Base-by-base conservation (phyloP, 2,888 invertebrate genomes). In the Ochropleura leucogaster region DNA sequence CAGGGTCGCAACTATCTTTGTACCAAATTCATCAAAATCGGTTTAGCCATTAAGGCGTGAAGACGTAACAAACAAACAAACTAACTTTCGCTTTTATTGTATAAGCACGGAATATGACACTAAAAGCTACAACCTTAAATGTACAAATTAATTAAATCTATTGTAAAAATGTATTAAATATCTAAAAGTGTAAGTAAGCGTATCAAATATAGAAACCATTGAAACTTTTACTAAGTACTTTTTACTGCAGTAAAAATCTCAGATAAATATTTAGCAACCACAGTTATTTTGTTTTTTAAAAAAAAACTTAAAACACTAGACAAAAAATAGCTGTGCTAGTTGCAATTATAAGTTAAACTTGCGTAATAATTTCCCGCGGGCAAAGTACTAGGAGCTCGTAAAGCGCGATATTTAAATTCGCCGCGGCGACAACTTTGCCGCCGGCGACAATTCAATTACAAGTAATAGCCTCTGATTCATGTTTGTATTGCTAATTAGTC, bases 401-500 rank as follows among this genome's bases (percentile, higher is more conserved):
- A 91, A 94, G 93, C 93, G 93, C 90, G 93, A 96, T 95, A 96
- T 96, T 96, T 96, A 96, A 96, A 96, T 96, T 95, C 90, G 91
- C 91, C 91, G 91, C 91, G 92, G 94, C 93, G 91, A 90, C 92
- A 95, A 95, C 94, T 95, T 93, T 92, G 92, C 94, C 93, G 93
- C 92, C 95, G 90, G 93, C 94, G 95, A 93, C 94, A 94, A 96
- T 96, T 96, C 95, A 96, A 96, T 96, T 96, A 96, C 95, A 95
- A 95, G 94, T 96, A 96, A 96, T 96, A 96, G 96, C 95, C 95
- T 91, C 95, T 96, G 96, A 96, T 96, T 96, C 96, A 96, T 96
- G 96, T 96, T 96, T 96, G 96, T 96, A 96, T 95, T 95, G 94
- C 94, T 96, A 96, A 96, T 96, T 96, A 96, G 95, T 96, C 93